These are phyloP conservation scores for Misgurnus anguillicaudatus DNA, from an alignment of 2,113 vertebrate species.

Conservation along the genomic window DNA sequence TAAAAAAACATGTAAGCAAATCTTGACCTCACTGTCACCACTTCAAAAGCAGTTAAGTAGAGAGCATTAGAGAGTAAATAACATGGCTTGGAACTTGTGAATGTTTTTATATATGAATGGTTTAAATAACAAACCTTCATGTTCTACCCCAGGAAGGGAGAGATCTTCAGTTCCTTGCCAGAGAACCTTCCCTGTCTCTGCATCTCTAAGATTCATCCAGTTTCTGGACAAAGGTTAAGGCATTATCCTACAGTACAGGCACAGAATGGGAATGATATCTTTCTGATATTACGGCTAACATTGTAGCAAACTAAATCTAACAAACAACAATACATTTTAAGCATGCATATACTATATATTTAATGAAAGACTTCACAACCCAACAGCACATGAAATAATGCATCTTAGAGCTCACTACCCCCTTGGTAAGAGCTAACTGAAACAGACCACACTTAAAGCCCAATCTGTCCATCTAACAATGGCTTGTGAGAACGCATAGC, in stretches of 20 bases:
- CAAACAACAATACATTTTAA: neutral
- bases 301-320: neutral
- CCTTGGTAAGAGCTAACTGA: neutral
- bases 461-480: slow-evolving; percentile 24
- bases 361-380: too few relatives aligned
- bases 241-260: slow-evolving; percentile 18
- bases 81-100: neutral
- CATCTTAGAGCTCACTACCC: neutral
- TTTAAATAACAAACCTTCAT: slow-evolving; percentile 85
- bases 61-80: neutral
- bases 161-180: slow-evolving; percentile 99
- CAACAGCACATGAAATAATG: too few relatives aligned
- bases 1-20: neutral
- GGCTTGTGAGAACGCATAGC: slow-evolving; percentile 56
- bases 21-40: slow-evolving; percentile 6
- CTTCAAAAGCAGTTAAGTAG: neutral
- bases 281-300: neutral
- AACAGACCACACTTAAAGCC: neutral
- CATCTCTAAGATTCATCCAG: slow-evolving; percentile 99
- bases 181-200: slow-evolving; percentile 96
- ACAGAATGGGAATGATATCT: neutral
- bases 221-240: slow-evolving; percentile 81
- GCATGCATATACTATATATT: neutral
- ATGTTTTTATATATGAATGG: slow-evolving; percentile 12
- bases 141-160: slow-evolving; percentile 94